These are phyloP conservation scores for Enteromius argenteus DNA, from an alignment of 2,797 vertebrate species.

Conservation along the genomic window DNA sequence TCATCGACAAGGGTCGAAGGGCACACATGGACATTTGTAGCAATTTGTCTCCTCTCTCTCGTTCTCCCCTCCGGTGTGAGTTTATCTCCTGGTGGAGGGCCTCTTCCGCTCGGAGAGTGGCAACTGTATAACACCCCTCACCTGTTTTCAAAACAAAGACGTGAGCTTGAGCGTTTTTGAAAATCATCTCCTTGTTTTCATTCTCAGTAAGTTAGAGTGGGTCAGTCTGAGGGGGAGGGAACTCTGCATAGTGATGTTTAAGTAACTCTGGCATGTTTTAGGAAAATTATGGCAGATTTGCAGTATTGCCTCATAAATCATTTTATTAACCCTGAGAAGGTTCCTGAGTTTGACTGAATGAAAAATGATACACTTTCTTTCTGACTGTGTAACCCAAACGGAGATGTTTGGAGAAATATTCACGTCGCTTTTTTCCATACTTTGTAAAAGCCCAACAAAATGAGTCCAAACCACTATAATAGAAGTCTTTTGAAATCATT, in stretches of 20 bases:
- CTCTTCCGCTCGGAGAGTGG: constrained; percentile 41
- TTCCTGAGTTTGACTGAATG: constrained; percentile 48
- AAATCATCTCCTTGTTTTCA: constrained; percentile 45
- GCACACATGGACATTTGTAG: constrained; percentile 57
- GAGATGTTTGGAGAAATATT: constrained; percentile 5
- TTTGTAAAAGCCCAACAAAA: neutral
- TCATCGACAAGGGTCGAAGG: constrained; percentile 51
- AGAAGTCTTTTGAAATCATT: neutral
- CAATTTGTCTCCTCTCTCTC: constrained; percentile 56
- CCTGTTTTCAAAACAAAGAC: constrained; percentile 55
- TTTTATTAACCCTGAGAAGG: constrained; percentile 38
- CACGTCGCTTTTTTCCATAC: neutral
- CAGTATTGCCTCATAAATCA: constrained; percentile 47
- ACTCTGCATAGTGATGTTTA: constrained; percentile 50
- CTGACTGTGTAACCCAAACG: neutral
- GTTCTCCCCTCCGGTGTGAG: neutral
- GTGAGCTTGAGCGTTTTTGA: constrained; percentile 40
- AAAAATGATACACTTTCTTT: constrained; percentile 21
- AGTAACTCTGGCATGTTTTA: constrained; percentile 49
- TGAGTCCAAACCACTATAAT: neutral
- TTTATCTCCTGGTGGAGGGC: constrained; percentile 11
- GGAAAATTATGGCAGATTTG: constrained; percentile 49
- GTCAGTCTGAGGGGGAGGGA: neutral
- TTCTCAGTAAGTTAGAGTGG: constrained; percentile 15
- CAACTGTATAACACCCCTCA: constrained; percentile 37